phyloP scores from a whole-genome alignment of 2,797 vertebrate genomes.

The Spinus pinus region DNA sequence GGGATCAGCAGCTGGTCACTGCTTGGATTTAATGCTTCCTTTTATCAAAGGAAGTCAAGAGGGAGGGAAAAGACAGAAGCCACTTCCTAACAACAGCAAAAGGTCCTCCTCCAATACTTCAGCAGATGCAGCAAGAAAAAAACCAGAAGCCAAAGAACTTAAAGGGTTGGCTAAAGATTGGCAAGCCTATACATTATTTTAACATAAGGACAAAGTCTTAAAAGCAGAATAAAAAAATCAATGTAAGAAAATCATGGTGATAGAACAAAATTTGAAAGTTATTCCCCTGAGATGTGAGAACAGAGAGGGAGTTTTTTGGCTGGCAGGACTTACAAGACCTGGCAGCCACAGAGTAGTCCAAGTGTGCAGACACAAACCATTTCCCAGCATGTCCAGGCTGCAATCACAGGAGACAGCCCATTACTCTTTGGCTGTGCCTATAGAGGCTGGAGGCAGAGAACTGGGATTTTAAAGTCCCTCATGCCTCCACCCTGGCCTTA shows the following conservation, averaged over 20 bases:
- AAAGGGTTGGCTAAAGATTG: neutral
- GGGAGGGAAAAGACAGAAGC: neutral
- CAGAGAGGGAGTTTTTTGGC: neutral
- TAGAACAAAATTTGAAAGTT: neutral
- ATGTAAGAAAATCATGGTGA: rapidly evolving
- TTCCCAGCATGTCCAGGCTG: neutral
- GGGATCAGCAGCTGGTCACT: neutral
- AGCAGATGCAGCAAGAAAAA: neutral
- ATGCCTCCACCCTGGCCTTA: neutral
- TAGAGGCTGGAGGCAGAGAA: neutral
- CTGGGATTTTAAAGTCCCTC: neutral
- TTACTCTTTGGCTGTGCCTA: neutral
- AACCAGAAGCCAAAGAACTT: neutral
- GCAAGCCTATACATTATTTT: neutral
- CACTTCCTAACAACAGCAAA: neutral
- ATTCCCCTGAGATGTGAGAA: neutral
- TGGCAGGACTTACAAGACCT: neutral
- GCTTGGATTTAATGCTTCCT: neutral
- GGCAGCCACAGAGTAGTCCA: neutral
- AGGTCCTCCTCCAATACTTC: neutral
- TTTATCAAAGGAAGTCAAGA: neutral
- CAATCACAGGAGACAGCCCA: neutral
- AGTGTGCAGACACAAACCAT: neutral
- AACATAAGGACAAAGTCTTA: neutral
- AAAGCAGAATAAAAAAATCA: neutral